Conservation (phyloP, 1,140 invertebrate genomes). For the Musca vetustissima region DNA sequence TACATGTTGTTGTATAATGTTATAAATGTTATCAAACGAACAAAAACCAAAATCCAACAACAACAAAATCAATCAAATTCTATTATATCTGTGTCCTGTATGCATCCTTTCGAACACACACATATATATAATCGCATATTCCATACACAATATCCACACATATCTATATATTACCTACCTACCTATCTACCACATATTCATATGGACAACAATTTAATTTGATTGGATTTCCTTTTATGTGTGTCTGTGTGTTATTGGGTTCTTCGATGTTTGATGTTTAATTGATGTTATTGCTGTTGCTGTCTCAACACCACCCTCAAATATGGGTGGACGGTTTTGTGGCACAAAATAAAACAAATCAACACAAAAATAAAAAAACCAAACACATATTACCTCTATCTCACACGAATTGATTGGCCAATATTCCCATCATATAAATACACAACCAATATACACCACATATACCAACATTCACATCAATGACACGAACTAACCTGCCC, state of each 20-base stretch:
- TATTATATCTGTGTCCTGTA: too few species aligned
- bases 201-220: slow-evolving; percentile 6
- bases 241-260: too few species aligned
- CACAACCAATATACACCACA: slow-evolving; percentile 4
- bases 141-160: neutral
- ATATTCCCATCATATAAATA: neutral
- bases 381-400: neutral
- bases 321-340: too few species aligned
- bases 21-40: slow-evolving; percentile 17
- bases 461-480: neutral
- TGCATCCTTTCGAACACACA: neutral
- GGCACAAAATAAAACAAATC: too few species aligned
- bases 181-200: too few species aligned
- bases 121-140: neutral
- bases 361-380: too few species aligned
- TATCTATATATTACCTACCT: neutral
- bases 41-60: neutral
- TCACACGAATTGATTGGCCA: neutral
- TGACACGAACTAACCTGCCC: neutral
- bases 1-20: slow-evolving; percentile 24
- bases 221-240: slow-evolving; percentile 7
- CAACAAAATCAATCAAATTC: neutral
- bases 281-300: slow-evolving; percentile 26
- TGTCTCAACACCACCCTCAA: slow-evolving; percentile 17
- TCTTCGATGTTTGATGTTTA: slow-evolving; percentile 21